Evolutionary conservation across 1,140 invertebrate genomes (phyloP), one percentile per base, ranked within the genome.

Genomic region (Drosophila dunni): DNA sequence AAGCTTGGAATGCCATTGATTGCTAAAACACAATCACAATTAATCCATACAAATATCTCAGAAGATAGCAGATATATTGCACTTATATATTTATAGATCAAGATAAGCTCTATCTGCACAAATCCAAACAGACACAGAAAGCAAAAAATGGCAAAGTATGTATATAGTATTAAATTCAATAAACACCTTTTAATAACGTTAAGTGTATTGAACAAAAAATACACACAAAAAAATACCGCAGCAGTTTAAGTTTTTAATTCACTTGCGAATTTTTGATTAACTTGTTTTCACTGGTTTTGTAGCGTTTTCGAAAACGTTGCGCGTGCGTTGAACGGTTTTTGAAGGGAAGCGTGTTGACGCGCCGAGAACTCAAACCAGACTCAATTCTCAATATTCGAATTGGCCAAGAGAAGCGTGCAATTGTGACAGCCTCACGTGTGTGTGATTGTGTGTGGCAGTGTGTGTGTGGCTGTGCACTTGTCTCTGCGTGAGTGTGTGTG

Each of bases 301-400:
- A n/a, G 17, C 8, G 13, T 33, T 54, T 60, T 34, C 36, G n/a
- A 65, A 64, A 53, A 54, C 4, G 29, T n/a, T 29, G 46, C 64
- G 48, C 42, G 44, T 56, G 48, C 51, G 53, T 67, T 44, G 1
- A 17, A n/a, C 17, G 33, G 44, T 40, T 61, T 60, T 20, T 20
- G 17, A 17, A 40, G 40, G 29, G 62, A 38, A 83, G 80, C 75
- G 85, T 73, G 70, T 67, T 73, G 69, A 73, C 86, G 56, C 86
- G 79, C 70, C 86, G 85, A 90, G 86, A 86, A 90, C 86, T 78
- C 65, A 83, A 90, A 65, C 69, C 74, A 86, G 86, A 90, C 86
- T 90, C 86, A 90, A 72, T 86, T 79, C 73, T 66, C 48, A 58
- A 65, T 65, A 58, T 74, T 57, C 64, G 77, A 89, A 74, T 78